A percentile compares a stretch with the other conserved stretches of the same genome.
Conservation (phyloP, 2,113 vertebrate genomes). For the Panurus biarmicus region DNA sequence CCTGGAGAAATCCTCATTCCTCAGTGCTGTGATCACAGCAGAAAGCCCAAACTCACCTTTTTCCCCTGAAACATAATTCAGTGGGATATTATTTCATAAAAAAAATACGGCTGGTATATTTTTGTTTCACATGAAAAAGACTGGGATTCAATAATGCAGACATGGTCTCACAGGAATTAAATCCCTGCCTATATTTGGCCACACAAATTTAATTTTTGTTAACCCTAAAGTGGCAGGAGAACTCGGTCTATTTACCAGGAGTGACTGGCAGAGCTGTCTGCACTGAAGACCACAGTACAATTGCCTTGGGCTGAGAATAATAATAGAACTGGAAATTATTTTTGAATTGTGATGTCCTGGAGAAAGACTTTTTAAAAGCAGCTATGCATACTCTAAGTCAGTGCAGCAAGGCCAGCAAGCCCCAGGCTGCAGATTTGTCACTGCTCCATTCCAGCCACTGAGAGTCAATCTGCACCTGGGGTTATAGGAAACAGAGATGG, state of each 20-base stretch:
- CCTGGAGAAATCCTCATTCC: background rate
- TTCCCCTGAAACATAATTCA: background rate
- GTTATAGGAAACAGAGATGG: background rate
- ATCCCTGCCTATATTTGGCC: constrained; percentile 26
- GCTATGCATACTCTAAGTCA: background rate
- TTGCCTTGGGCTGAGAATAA: constrained; percentile 32
- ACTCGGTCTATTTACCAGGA: background rate
- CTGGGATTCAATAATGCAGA: constrained; percentile 18
- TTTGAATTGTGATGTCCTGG: background rate
- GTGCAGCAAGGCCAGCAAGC: background rate
- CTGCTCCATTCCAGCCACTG: background rate
- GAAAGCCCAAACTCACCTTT: background rate
- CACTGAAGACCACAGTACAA: background rate
- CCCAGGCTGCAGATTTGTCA: background rate
- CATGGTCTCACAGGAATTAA: constrained; percentile 13
- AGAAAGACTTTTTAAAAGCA: constrained; percentile 4
- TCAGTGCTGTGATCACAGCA: background rate
- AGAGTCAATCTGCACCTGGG: background rate
- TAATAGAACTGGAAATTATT: constrained; percentile 44
- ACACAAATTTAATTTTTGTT: background rate
- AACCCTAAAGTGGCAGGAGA: constrained; percentile 8
- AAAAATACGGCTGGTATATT: background rate
- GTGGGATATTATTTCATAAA: background rate
- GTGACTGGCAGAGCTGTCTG: background rate
- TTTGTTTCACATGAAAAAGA: constrained; percentile 39